Percentiles rank a stretch among this genome's conserved stretches.
phyloP scores from a whole-genome alignment of 2,797 vertebrate species.

The Enteromius viviparus region DNA sequence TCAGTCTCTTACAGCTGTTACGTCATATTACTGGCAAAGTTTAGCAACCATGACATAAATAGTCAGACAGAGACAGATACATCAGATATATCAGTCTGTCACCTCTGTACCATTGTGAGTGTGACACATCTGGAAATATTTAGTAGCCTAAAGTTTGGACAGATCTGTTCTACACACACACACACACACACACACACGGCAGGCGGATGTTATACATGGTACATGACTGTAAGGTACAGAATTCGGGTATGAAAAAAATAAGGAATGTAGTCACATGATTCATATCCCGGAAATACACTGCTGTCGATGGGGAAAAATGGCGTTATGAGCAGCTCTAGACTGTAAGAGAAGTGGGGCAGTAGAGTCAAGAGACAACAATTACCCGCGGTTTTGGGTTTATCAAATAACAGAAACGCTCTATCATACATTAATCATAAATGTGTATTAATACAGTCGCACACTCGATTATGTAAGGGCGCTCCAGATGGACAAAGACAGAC shows the following conservation, averaged over 20 bases:
- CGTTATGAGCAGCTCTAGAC: slow-evolving; percentile 49
- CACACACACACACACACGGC: background rate
- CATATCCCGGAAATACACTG: slow-evolving; percentile 69
- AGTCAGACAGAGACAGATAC: background rate
- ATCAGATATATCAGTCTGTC: background rate
- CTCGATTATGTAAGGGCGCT: background rate
- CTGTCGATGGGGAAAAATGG: slow-evolving; percentile 44
- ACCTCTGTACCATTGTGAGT: background rate
- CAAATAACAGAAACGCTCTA: background rate
- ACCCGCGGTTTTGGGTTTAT: background rate
- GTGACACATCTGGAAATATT: background rate
- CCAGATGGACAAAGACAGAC: slow-evolving; percentile 80
- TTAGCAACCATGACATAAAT: background rate
- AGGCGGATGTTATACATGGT: background rate
- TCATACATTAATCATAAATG: background rate
- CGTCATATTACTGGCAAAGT: background rate
- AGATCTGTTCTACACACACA: background rate
- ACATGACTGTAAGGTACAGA: background rate
- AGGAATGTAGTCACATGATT: slow-evolving; percentile 64
- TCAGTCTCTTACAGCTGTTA: background rate
- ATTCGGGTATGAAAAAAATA: slow-evolving; percentile 9
- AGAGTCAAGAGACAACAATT: background rate
- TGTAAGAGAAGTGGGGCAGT: slow-evolving; percentile 23
- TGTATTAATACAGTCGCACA: slow-evolving; percentile 23
- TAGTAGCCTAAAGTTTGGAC: background rate